Evolutionary conservation across 1,140 invertebrate genomes (phyloP), one percentile per base, ranked within the genome.

Genomic region (Trachymyrmex cornetzi): DNA sequence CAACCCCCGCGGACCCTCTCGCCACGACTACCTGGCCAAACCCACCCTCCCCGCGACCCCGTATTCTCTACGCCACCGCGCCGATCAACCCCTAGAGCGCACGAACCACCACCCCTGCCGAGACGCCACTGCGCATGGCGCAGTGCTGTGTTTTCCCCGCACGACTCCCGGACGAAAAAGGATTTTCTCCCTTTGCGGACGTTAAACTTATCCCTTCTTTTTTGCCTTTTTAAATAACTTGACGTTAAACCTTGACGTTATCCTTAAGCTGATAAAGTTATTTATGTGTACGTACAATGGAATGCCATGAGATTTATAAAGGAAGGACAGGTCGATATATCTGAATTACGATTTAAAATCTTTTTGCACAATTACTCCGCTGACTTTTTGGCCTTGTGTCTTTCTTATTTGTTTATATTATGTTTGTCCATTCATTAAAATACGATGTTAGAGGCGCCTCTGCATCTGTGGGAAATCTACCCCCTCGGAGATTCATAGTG

Each of bases 11-110:
- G 50, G 38, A 71, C 38, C 64, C 85, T 53, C 64, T 82, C 61
- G 48, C 57, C 71, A 30, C 63, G 85, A 72, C 66, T 93, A 92
- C 89, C 91, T 89, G 87, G 92, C 91, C 92, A 88, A 91, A 92
- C 90, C 91, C 91, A 87, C 63, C 84, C 87, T 30, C 71, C 82
- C 67, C 50, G 69, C 77, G 87, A 1, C 74, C 72, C 88, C 55
- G 57, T 72, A 30, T 16, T 59, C 85, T 22, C 89, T 48, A 57
- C 34, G 71, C 74, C 71, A 50, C 87, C 30, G 59, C 87, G 88
- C 77, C 75, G 81, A 86, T 82, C 89, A 90, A 88, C 89, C 74
- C 59, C 34, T 85, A 77, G 75, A 19, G 77, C 71, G 79, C 75
- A 77, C 59, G 81, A 79, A 89, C 85, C 86, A 90, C 90, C 87